Percentiles rank a stretch among this genome's conserved stretches.
Evolutionary conservation across 2,888 invertebrate species (phyloP).

Genomic region (Norana najaformis): DNA sequence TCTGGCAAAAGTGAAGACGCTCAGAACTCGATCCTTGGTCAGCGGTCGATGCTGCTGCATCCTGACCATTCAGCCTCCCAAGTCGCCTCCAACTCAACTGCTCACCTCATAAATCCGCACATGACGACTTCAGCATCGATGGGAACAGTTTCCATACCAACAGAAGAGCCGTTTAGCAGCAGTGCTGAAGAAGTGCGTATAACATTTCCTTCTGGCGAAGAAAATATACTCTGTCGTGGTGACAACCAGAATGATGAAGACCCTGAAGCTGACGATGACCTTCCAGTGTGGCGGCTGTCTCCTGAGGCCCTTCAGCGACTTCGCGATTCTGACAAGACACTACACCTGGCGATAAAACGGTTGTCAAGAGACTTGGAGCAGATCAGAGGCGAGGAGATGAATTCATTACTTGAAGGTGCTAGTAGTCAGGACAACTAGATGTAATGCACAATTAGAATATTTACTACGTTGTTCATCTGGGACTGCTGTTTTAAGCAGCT

Average conservation of each 20-base stretch:
- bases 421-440: neutral
- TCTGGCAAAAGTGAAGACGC: neutral
- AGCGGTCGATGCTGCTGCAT: neutral
- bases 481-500: neutral
- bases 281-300: slow-evolving; percentile 1
- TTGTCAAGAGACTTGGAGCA: neutral
- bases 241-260: neutral
- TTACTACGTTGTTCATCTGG: neutral
- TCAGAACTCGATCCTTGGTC: neutral
- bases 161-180: neutral
- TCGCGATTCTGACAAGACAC: neutral
- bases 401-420: neutral
- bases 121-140: neutral
- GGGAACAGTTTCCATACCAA: neutral
- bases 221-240: neutral
- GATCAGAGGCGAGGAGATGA: neutral
- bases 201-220: neutral
- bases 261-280: neutral
- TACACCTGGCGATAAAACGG: neutral
- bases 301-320: neutral
- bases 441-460: neutral
- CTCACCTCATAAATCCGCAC: neutral
- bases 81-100: neutral
- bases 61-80: neutral
- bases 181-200: neutral